Evolutionary conservation across 2,113 vertebrate species (phyloP).

Genomic region (Alaudala cheleensis): DNA sequence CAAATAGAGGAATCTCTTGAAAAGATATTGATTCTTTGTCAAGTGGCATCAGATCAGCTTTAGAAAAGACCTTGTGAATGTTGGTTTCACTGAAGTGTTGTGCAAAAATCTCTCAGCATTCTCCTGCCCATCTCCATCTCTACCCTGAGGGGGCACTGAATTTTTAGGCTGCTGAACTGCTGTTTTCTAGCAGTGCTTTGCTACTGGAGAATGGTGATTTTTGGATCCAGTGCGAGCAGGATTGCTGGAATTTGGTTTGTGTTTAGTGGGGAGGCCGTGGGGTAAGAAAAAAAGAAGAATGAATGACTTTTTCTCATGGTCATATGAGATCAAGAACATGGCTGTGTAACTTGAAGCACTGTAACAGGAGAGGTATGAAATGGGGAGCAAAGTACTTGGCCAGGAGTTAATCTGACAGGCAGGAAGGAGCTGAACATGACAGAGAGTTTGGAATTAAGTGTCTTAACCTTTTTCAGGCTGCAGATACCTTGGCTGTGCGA

Average conservation of each 20-base stretch:
- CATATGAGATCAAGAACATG: background rate
- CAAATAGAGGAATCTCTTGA: background rate
- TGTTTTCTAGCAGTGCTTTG: background rate
- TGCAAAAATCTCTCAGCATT: accelerated
- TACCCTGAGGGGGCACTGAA: background rate
- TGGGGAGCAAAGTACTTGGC: background rate
- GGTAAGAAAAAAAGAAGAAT: background rate
- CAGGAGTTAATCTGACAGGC: background rate
- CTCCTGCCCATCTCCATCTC: background rate
- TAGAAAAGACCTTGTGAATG: background rate
- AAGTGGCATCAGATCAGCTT: background rate
- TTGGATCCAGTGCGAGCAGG: accelerated
- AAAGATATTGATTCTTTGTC: background rate
- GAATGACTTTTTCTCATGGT: background rate
- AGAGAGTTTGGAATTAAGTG: background rate
- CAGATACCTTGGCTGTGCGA: slow-evolving; percentile 94
- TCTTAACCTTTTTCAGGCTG: slow-evolving; percentile 79
- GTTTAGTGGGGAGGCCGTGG: background rate
- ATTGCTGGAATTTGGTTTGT: background rate
- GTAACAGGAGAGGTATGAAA: background rate
- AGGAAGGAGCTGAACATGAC: background rate
- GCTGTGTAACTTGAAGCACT: background rate
- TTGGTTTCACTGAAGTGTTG: accelerated
- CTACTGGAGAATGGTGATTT: background rate
- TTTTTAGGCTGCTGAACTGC: background rate